Conservation (phyloP, 1,140 invertebrate species). For the Pectinophora gossypiella region DNA sequence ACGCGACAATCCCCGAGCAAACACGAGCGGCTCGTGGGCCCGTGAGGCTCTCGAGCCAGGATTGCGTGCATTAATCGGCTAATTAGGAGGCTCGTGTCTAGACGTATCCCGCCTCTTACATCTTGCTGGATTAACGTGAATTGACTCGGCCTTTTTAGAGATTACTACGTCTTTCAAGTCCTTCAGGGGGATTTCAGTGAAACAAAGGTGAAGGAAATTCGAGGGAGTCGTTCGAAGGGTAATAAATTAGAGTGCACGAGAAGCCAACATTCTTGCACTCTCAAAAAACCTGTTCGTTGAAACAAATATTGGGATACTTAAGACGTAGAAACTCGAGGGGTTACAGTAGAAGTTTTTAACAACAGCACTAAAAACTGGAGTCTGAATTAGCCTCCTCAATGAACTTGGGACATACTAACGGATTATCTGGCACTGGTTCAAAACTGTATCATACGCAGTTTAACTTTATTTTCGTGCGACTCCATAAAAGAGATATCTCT, state of each 20-base stretch:
- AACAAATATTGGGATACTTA: too few relatives aligned
- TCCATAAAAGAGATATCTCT: too few relatives aligned
- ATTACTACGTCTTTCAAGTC: too few relatives aligned
- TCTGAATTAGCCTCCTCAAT: conserved; percentile 23
- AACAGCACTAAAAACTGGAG: conserved; percentile 16
- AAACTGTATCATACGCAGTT: conserved; percentile 5
- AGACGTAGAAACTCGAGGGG: too few relatives aligned
- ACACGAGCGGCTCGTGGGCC: too few relatives aligned
- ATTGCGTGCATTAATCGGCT: conserved; percentile 31
- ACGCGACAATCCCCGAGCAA: background rate
- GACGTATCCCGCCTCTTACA: conserved; percentile 35
- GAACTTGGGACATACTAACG: conserved; percentile 32
- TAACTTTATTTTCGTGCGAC: background rate
- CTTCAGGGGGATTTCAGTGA: too few relatives aligned
- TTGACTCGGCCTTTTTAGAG: too few relatives aligned
- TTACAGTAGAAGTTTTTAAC: conserved; percentile 18
- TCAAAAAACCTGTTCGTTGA: too few relatives aligned
- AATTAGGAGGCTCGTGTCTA: conserved; percentile 39
- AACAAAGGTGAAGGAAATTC: too few relatives aligned
- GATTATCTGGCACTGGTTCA: conserved; percentile 22
- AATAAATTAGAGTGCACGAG: too few relatives aligned
- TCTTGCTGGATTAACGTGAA: conserved; percentile 17
- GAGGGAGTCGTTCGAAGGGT: too few relatives aligned
- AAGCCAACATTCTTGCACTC: too few relatives aligned
- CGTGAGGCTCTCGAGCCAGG: background rate